Evolutionary conservation across 1,140 invertebrate genomes (phyloP), one percentile per base, ranked within the genome.

Genomic region (Penaeus japonicus): DNA sequence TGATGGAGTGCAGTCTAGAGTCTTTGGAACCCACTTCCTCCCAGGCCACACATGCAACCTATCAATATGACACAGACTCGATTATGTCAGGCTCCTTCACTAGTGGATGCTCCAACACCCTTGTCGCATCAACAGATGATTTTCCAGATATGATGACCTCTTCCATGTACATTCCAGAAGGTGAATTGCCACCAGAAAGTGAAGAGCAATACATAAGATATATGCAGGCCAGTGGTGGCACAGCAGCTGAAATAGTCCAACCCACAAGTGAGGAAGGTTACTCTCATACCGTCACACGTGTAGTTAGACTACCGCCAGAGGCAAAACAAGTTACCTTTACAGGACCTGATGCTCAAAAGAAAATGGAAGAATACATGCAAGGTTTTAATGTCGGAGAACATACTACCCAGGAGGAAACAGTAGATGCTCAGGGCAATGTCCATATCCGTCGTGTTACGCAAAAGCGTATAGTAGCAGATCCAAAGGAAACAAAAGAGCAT

Each of bases 31-130:
- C 85, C 53, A 62, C 95, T 0, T 96, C 95, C 91, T 96, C 96
- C 2, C 95, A 95, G 22, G 96, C 95, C 0, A 96, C 96, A 0
- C 94, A 96, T 91, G 96, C 96, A 24, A 96, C 96, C n/a, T 96
- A 96, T 91, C 96, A 96, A 91, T 96, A 95, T 91, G 96, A 96
- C 92, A 95, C 95, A 0, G 96, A 96, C 91, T 96, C 96, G 0
- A 94, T 96, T 27, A 96, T 96, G 95, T 96, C 96, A 5, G 95
- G 95, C 24, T 96, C 96, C 92, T 94, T 96, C 62, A 96, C 96
- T 47, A 96, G 96, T 92, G 95, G 94, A 91, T 95, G 95, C 88
- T 96, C 95, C 75, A 95, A 95, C 91, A 96, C 95, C 20, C 95
- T 96, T 95, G 94, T 96, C 2, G 95, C 95, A 0, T 95, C 95